These are phyloP conservation scores for Atta colombica DNA, from an alignment of 1,140 invertebrate species.

Conservation along the genomic window DNA sequence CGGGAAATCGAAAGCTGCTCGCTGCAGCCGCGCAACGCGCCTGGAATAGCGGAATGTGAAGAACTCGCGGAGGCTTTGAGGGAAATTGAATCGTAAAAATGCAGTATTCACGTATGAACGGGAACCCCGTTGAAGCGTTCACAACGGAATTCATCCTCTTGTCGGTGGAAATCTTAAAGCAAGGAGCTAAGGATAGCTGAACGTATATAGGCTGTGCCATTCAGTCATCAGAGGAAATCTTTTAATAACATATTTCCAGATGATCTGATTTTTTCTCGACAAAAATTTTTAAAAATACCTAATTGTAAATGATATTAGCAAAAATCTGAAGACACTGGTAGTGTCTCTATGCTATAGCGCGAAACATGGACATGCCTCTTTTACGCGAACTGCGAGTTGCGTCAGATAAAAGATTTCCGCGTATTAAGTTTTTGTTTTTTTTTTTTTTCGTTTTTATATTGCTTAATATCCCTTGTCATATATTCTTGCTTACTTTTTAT, in stretches of 20 bases:
- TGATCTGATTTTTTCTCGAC: background rate
- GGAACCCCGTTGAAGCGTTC: slow-evolving; percentile 60
- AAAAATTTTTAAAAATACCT: background rate
- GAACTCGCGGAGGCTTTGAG: slow-evolving; percentile 61
- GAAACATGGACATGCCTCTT: too few relatives aligned
- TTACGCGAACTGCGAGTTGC: too few relatives aligned
- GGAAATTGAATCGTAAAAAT: slow-evolving; percentile 73
- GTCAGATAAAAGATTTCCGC: background rate
- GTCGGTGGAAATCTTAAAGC: slow-evolving; percentile 53
- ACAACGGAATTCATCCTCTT: slow-evolving; percentile 57
- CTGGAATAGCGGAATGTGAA: slow-evolving; percentile 61
- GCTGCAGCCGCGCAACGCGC: slow-evolving; percentile 42
- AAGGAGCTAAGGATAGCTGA: background rate
- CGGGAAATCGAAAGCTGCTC: slow-evolving; percentile 49
- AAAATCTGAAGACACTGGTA: too few relatives aligned
- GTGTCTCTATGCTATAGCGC: too few relatives aligned
- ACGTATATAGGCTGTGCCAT: background rate
- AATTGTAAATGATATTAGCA: too few relatives aligned
- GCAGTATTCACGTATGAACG: slow-evolving; percentile 66
- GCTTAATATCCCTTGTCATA: background rate
- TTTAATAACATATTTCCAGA: slow-evolving; percentile 17
- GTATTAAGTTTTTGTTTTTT: background rate
- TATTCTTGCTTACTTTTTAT: background rate
- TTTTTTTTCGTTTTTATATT: background rate
- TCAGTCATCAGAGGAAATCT: slow-evolving; percentile 3